Base-by-base conservation (phyloP, 2,888 invertebrate genomes). In the Stenolophus ochropezus region DNA sequence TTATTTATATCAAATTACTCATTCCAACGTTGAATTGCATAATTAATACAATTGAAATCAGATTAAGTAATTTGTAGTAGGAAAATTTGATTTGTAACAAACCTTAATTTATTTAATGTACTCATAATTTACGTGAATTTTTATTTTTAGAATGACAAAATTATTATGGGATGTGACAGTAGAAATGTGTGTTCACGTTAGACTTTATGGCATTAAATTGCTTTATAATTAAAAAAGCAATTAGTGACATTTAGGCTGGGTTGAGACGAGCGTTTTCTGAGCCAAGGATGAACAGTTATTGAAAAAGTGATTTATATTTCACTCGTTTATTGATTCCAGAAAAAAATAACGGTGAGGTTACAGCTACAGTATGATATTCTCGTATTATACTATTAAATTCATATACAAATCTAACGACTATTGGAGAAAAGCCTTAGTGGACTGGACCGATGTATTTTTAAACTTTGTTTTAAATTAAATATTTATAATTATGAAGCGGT, bases 181-280 rank as follows among this genome's bases (percentile, higher is more conserved):
- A n/a, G 25, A 58, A 58, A 58, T 23, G 25, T 61, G n/a, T 61
- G 14, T 23, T 61, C n/a, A n/a, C 0, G 61, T 61, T 61, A 25
- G 61, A 61, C 61, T 14, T 61, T 58, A 25, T 61, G 25, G 25
- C 61, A 61, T 61, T 61, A 61, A 61, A 61, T 23, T 61, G 25
- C 61, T 61, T 61, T 61, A 61, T 61, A 61, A 61, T 61, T 61
- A 61, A 61, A 61, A 61, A 25, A 61, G 61, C 23, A 61, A 61
- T 61, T 61, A 61, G 61, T 61, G 61, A 61, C 61, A 25, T 61
- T 61, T 61, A 61, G 25, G 61, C 5, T 25, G 23, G 11, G 61
- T 14, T 23, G n/a, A 61, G 23, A 25, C 25, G 25, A 1, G 14
- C 11, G 14, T 23, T 25, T 61, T 14, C 2, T 42, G 23, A 25